phyloP scores from a whole-genome alignment of 2,113 vertebrate genomes.

The Gnathonemus echidnorhynchus region DNA sequence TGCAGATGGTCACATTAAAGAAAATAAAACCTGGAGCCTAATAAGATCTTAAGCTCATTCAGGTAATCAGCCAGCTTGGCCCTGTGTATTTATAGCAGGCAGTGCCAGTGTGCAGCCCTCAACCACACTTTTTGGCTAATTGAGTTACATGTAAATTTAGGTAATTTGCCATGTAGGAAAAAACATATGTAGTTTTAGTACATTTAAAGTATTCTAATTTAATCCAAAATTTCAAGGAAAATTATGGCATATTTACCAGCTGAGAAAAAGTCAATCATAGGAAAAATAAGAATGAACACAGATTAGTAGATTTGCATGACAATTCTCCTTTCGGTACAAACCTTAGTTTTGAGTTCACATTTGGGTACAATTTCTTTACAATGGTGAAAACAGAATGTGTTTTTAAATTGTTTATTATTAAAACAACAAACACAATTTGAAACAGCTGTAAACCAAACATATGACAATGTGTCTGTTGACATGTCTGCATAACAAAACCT shows the following conservation, averaged over 20 bases:
- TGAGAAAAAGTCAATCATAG: background rate
- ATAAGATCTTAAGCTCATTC: constrained; percentile 83
- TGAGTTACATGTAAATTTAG: background rate
- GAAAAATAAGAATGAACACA: background rate
- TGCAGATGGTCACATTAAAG: constrained; percentile 72
- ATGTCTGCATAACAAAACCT: background rate
- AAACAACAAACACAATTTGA: background rate
- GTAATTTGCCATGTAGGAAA: background rate
- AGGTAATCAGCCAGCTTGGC: constrained; percentile 63
- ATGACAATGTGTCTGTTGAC: background rate
- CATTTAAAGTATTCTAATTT: background rate
- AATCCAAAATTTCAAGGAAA: background rate
- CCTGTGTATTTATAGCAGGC: constrained; percentile 37
- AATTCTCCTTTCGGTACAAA: background rate
- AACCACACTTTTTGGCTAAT: constrained; percentile 12
- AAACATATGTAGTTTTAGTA: background rate
- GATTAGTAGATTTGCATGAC: background rate
- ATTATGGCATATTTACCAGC: background rate
- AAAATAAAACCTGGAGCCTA: constrained; percentile 34
- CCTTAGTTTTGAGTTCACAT: background rate
- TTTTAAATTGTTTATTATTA: background rate
- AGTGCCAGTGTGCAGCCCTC: constrained; percentile 18
- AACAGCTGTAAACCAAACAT: background rate
- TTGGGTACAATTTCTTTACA: background rate
- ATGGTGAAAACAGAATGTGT: background rate